Conservation (phyloP, 2,797 vertebrate species). For the Choloepus didactylus region DNA sequence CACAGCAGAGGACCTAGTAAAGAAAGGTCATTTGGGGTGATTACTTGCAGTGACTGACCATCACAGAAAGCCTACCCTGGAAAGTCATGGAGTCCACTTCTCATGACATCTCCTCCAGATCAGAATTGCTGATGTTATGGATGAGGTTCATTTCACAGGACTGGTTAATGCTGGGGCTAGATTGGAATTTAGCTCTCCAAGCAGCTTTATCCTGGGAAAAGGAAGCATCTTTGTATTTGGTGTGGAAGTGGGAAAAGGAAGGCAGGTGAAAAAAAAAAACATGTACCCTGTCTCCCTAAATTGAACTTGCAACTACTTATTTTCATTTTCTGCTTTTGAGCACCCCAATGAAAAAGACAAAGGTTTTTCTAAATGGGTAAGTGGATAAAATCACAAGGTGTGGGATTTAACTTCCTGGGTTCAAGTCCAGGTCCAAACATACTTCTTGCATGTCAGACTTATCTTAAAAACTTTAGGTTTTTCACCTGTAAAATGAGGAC, state of each 20-base stretch:
- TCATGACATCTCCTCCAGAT: background rate
- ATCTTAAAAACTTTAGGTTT: background rate
- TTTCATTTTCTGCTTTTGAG: background rate
- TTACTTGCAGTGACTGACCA: background rate
- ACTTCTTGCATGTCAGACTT: background rate
- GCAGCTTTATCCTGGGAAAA: background rate
- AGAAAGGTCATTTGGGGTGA: background rate
- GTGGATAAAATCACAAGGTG: background rate
- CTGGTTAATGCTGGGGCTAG: background rate
- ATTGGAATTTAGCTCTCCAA: background rate
- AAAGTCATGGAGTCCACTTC: background rate
- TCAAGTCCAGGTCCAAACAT: background rate
- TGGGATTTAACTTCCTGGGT: background rate
- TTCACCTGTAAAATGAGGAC: background rate
- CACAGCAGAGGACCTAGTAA: background rate
- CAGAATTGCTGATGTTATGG: background rate
- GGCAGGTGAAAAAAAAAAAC: background rate
- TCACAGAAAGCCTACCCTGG: background rate
- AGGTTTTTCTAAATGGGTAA: background rate
- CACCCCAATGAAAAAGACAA: background rate
- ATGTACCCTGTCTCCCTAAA: background rate
- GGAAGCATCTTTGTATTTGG: background rate
- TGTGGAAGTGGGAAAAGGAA: no score
- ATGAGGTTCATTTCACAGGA: background rate
- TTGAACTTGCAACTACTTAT: background rate